Evolutionary conservation across 1,140 invertebrate genomes (phyloP).

Genomic region (Orius insidiosus): DNA sequence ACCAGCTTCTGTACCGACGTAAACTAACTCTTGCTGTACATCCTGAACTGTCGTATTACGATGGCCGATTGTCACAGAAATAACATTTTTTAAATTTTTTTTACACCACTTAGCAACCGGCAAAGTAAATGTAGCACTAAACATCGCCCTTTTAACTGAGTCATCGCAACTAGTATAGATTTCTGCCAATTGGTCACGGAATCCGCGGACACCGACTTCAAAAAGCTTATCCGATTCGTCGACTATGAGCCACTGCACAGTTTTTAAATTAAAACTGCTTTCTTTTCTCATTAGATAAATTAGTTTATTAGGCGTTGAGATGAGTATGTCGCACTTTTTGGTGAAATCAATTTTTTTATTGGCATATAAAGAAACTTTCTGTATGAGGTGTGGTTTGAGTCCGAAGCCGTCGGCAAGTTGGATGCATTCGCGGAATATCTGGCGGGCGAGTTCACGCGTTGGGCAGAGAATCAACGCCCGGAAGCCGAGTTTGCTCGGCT

Average conservation of each 20-base stretch:
- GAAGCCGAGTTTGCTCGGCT: slow-evolving; percentile 47
- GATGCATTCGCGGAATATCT: slow-evolving; percentile 65
- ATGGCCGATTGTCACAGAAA: slow-evolving; percentile 68
- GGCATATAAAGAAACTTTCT: slow-evolving; percentile 40
- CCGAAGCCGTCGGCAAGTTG: slow-evolving; percentile 53
- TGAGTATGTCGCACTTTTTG: slow-evolving; percentile 71
- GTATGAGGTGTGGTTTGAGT: slow-evolving; percentile 53
- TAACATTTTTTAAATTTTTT: slow-evolving; percentile 62
- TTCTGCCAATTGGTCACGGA: slow-evolving; percentile 70
- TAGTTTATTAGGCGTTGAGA: slow-evolving; percentile 90
- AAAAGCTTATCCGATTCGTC: slow-evolving; percentile 94
- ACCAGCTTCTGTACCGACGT: slow-evolving; percentile 80
- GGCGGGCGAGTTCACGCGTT: slow-evolving; percentile 81
- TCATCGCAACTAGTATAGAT: slow-evolving; percentile 57
- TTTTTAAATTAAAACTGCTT: slow-evolving; percentile 38
- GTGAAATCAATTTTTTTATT: slow-evolving; percentile 44
- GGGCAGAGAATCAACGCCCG: slow-evolving; percentile 77
- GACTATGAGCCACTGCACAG: slow-evolving; percentile 78
- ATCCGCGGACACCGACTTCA: slow-evolving; percentile 61
- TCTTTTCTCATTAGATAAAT: slow-evolving; percentile 74
- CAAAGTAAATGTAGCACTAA: slow-evolving; percentile 86
- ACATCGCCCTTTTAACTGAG: slow-evolving; percentile 45
- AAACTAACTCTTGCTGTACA: slow-evolving; percentile 82
- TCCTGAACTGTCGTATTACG: slow-evolving; percentile 74
- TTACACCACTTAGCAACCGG: slow-evolving; percentile 84